Conservation (phyloP, 2,797 vertebrate species). For the Syndactyla subalaris region DNA sequence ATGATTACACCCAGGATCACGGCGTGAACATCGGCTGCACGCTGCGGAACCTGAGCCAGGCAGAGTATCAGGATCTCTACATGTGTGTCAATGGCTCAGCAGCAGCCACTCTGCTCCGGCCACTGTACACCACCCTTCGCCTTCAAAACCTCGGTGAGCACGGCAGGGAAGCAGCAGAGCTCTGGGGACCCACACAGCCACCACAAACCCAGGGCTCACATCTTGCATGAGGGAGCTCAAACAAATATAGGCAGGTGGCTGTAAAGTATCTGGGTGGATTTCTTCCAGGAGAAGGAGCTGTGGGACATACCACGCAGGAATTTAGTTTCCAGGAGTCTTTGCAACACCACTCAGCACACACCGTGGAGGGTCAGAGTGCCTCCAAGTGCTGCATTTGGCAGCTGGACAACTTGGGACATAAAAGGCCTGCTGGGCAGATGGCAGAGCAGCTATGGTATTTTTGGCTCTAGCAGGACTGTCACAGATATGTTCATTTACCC, state of each 20-base stretch:
- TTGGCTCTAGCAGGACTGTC: not conserved
- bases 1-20: conserved; percentile 32
- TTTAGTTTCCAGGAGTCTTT: not conserved
- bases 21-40: conserved; percentile 68
- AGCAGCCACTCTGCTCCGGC: conserved; percentile 20
- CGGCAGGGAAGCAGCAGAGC: not conserved
- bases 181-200: rapidly evolving
- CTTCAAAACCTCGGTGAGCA: conserved; percentile 77
- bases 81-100: conserved; percentile 76
- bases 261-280: not conserved
- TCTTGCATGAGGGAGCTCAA: not conserved
- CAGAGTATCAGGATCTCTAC: conserved; percentile 75
- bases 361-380: not conserved
- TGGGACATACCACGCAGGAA: not conserved
- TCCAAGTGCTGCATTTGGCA: not conserved
- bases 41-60: conserved; percentile 60
- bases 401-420: rapidly evolving
- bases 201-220: rapidly evolving
- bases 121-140: conserved; percentile 69
- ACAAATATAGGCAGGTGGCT: not conserved
- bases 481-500: not conserved
- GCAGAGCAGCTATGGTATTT: not conserved
- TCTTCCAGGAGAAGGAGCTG: not conserved
- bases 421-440: not conserved
- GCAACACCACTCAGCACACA: not conserved